Percentiles rank a stretch among this genome's conserved stretches.
Evolutionary conservation across 2,888 invertebrate genomes (phyloP).

Genomic region (Parnassius apollo): DNA sequence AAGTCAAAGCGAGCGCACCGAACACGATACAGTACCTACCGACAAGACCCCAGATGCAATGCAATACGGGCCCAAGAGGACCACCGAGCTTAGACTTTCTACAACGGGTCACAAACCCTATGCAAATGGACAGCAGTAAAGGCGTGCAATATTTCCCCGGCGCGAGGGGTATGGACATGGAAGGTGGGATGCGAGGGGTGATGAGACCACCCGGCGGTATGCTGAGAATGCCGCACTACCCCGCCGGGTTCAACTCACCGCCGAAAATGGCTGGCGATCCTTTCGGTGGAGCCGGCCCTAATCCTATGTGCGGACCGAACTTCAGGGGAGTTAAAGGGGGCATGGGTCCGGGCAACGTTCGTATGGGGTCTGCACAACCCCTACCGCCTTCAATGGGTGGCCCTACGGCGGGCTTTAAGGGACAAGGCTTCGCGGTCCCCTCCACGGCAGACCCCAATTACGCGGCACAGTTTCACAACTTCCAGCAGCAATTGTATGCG

Average conservation of each 20-base stretch:
- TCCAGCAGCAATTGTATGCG: conserved; percentile 96
- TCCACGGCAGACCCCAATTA: conserved; percentile 94
- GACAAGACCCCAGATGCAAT: conserved; percentile 92
- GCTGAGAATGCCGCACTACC: conserved; percentile 75
- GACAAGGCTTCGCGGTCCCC: conserved; percentile 90
- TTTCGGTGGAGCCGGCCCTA: conserved; percentile 48
- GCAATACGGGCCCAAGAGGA: conserved; percentile 85
- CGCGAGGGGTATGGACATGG: conserved; percentile 79
- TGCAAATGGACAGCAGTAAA: conserved; percentile 85
- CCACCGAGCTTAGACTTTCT: conserved; percentile 95
- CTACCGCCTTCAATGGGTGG: conserved; percentile 90
- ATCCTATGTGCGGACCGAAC: conserved; percentile 61
- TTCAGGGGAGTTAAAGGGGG: conserved; percentile 69
- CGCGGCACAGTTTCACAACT: conserved; percentile 97
- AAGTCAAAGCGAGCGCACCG: conserved; percentile 97
- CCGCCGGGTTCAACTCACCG: conserved; percentile 71
- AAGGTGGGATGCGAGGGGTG: conserved; percentile 73
- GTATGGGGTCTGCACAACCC: conserved; percentile 83
- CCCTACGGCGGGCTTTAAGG: conserved; percentile 84
- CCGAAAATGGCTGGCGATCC: conserved; percentile 68
- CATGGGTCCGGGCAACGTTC: conserved; percentile 52
- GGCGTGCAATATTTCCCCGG: conserved; percentile 87
- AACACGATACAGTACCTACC: conserved; percentile 99
- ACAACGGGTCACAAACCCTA: conserved; percentile 92
- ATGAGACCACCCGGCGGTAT: conserved; percentile 64